phyloP scores from a whole-genome alignment of 2,113 vertebrate species.

The Chrysemys picta region DNA sequence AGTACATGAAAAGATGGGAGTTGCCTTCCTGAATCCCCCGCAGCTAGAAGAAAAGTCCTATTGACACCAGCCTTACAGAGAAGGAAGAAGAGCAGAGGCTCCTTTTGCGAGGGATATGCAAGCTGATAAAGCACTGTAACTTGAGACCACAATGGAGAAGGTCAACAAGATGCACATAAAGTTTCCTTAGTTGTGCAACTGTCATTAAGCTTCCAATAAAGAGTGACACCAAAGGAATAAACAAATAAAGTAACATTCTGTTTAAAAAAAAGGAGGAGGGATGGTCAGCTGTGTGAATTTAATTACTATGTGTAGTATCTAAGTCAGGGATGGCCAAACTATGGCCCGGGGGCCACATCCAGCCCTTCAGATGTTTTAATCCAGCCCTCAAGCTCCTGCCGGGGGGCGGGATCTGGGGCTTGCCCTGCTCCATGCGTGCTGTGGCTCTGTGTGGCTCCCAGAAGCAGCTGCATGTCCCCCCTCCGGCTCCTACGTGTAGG shows the following conservation, averaged over 20 bases:
- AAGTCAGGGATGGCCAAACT: not conserved
- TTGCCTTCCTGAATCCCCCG: not conserved
- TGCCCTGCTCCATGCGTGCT: accelerated
- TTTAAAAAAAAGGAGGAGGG: not conserved
- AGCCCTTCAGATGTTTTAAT: no score
- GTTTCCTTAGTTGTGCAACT: not conserved
- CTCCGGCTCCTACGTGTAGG: no score
- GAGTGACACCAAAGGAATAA: not conserved
- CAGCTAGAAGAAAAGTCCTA: not conserved
- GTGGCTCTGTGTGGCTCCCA: no score
- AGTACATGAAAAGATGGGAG: no score
- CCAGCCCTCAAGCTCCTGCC: no score
- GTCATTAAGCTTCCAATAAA: not conserved
- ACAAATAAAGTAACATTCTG: not conserved
- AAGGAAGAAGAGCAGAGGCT: not conserved
- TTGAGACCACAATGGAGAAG: not conserved
- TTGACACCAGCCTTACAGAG: not conserved
- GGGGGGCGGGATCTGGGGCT: no score
- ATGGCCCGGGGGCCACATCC: no score
- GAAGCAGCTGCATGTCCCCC: no score
- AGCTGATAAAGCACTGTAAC: not conserved
- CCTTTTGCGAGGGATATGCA: not conserved
- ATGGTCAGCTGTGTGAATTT: not conserved
- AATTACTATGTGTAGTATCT: not conserved
- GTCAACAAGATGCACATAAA: not conserved